A percentile compares a stretch with the other conserved stretches of the same genome.
Evolutionary conservation across 2,888 invertebrate species (phyloP).

Genomic region (Xanthostigma xanthostigma): DNA sequence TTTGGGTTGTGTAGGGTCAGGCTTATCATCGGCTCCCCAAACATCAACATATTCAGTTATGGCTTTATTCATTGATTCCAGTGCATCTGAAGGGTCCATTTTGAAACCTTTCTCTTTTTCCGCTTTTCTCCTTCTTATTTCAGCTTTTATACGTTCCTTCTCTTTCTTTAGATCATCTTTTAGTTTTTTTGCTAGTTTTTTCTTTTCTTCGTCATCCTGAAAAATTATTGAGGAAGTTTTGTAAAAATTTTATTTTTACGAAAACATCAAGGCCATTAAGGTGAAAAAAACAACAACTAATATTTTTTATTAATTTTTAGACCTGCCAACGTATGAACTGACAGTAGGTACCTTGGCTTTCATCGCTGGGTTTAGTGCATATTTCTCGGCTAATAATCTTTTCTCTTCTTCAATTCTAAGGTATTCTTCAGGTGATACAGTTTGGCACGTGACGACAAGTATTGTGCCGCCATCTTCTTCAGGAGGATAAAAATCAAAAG

Average conservation of each 20-base stretch:
- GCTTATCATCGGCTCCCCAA: slow-evolving; percentile 33
- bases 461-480: slow-evolving; percentile 2
- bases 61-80: slow-evolving; percentile 26
- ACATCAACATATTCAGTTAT: slow-evolving; percentile 31
- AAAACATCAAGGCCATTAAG: no score
- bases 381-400: background rate
- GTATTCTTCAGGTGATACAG: slow-evolving; percentile 43
- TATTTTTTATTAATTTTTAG: no score
- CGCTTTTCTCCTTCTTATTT: slow-evolving; percentile 20
- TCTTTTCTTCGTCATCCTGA: slow-evolving; percentile 13
- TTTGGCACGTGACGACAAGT: slow-evolving; percentile 21
- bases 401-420: slow-evolving; percentile 24
- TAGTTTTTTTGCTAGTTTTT: slow-evolving; percentile 18
- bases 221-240: background rate
- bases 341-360: background rate
- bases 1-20: slow-evolving; percentile 40
- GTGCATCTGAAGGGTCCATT: slow-evolving; percentile 23
- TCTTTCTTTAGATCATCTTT: slow-evolving; percentile 13
- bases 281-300: no score
- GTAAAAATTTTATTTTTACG: background rate
- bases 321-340: no score
- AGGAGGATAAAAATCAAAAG: background rate
- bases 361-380: background rate
- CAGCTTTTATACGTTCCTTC: slow-evolving; percentile 15
- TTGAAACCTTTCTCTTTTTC: slow-evolving; percentile 15